These are phyloP conservation scores for Palythoa grandis DNA, from an alignment of 92 coral and sea anemone genomes.

Conservation along the genomic window DNA sequence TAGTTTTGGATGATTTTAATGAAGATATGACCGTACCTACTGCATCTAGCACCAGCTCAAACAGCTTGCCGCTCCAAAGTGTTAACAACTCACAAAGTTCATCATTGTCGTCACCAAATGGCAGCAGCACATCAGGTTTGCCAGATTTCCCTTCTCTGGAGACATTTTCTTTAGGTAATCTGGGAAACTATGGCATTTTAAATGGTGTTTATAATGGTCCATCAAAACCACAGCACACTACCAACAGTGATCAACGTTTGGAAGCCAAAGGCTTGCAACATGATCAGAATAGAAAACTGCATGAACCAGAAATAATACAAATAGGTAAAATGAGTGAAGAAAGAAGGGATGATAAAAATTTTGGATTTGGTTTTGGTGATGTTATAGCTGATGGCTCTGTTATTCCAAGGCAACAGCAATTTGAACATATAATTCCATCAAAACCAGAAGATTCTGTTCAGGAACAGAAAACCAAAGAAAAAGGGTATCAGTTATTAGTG, in stretches of 20 bases:
- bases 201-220: not conserved
- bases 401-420: not conserved
- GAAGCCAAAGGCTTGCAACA: not conserved
- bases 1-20: not conserved
- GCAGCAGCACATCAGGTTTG: not conserved
- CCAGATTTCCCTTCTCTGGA: constrained; percentile 41
- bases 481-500: not conserved
- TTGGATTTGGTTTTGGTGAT: not conserved
- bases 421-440: not conserved
- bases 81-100: not conserved
- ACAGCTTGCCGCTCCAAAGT: not conserved
- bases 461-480: not conserved
- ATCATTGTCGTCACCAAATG: not conserved
- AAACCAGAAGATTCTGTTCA: not conserved
- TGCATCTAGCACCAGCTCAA: not conserved
- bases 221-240: not conserved
- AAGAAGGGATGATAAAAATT: not conserved
- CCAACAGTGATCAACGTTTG: not conserved
- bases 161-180: not conserved
- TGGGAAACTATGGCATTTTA: not conserved
- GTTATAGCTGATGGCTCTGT: not conserved
- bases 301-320: not conserved
- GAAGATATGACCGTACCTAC: not conserved
- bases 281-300: not conserved
- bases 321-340: not conserved